These are phyloP conservation scores for Onychomys leucogaster DNA, from an alignment of 2,797 vertebrate genomes.

Conservation along the genomic window DNA sequence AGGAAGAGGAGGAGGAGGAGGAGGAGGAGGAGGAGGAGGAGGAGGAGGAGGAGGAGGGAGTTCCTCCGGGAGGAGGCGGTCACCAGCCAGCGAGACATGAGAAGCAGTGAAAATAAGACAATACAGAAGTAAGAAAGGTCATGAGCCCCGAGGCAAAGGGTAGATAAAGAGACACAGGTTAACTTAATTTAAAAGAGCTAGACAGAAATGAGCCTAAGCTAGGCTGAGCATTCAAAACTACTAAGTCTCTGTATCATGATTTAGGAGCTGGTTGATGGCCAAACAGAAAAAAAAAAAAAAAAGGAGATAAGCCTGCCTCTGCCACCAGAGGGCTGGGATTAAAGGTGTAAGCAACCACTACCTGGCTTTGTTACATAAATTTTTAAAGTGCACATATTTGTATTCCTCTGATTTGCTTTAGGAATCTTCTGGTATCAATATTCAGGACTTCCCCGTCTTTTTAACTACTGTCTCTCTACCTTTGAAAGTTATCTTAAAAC, in stretches of 20 bases:
- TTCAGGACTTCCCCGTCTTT: background rate
- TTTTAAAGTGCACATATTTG: background rate
- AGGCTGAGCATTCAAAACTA: too few species aligned
- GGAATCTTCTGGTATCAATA: background rate
- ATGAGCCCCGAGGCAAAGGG: too few species aligned
- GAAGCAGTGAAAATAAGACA: too few species aligned
- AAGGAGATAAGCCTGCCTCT: background rate
- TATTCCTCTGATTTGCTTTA: conserved; percentile 29
- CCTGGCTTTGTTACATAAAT: background rate
- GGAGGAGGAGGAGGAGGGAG: too few species aligned
- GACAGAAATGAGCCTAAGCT: too few species aligned
- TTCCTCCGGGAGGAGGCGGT: too few species aligned
- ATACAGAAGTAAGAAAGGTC: too few species aligned
- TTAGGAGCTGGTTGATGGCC: background rate
- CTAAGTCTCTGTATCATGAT: background rate
- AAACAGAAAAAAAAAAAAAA: too few species aligned
- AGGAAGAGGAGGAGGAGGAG: too few species aligned
- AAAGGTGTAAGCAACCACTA: background rate
- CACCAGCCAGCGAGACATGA: background rate
- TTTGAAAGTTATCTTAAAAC: background rate
- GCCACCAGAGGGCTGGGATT: background rate
- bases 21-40: too few species aligned
- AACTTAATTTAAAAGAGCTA: too few species aligned
- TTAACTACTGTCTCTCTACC: background rate
- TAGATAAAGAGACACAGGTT: too few species aligned